Evolutionary conservation across 2,797 vertebrate genomes (phyloP).

Genomic region (Momotus momota): DNA sequence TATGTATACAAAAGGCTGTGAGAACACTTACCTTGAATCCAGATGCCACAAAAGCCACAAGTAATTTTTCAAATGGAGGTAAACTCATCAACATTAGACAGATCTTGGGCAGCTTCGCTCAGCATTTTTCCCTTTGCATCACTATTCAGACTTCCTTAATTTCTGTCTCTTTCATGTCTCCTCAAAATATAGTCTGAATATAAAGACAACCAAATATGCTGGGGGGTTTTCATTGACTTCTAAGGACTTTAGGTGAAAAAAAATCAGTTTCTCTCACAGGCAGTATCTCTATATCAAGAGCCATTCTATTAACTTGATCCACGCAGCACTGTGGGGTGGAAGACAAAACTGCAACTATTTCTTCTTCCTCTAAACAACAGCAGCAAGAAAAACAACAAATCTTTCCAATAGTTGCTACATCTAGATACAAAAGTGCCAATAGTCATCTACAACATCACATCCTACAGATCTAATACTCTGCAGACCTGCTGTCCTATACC

Average conservation of each 20-base stretch:
- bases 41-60: neutral
- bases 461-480: neutral
- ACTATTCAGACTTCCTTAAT: neutral
- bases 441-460: neutral
- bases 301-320: neutral
- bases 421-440: neutral
- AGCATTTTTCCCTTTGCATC: neutral
- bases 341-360: neutral
- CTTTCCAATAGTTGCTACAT: neutral
- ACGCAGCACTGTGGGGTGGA: neutral
- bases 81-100: neutral
- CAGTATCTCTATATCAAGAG: neutral
- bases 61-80: neutral
- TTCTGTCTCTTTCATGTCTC: neutral
- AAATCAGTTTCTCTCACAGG: neutral
- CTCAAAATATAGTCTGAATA: neutral
- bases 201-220: neutral
- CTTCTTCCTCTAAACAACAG: neutral
- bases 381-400: accelerated
- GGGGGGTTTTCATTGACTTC: neutral
- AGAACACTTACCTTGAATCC: neutral
- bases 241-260: neutral
- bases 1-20: neutral
- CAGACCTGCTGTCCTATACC: neutral
- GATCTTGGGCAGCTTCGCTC: neutral